Evolutionary conservation across 1,140 invertebrate species (phyloP), one percentile per base, ranked within the genome.

Genomic region (Hestina assimilis): DNA sequence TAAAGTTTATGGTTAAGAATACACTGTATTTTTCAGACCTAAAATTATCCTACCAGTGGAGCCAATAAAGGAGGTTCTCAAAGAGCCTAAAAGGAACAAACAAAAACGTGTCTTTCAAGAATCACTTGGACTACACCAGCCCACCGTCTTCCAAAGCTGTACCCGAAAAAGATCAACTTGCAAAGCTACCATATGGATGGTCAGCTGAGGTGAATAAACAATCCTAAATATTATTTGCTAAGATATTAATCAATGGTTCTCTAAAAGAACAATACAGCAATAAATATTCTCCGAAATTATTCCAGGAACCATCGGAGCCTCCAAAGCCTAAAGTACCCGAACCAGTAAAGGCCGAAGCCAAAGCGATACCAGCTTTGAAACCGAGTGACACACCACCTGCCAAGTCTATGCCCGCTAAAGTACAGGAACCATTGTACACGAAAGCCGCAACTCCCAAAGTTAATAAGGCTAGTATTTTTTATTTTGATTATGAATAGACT

Each of bases 101-200:
- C 89, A 0, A 89, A 89, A 89, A 89, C 20, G 89, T 89, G 0
- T 89, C 89, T 0, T 89, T 89, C 69, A 89, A 89, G 56, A 89
- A 89, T 54, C 88, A 89, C 35, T 54, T 89, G 35, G 89, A 89
- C 62, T 84, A 84, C 64, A 89, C 87, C 4, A 87, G 78, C 35
- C 84, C 83, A 20, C 83, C 83, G 4, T 60, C 83, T 2, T 79
- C 80, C 0, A 88, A 86, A 43, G 71, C 89, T 19, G 87, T 89
- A n/a, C 74, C 85, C 2, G 89, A 89, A 46, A 89, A 89, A 51
- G 89, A 89, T 43, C 87, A 89, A 54, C 72, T 89, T 0, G 88
- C 88, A 0, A 89, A 89, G 40, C 58, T 87, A 8, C 87, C 88
- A 0, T 89, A 89, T 63, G 88, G 88, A 9, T 89, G 88, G 87